These are phyloP conservation scores for Nycticebus coucang DNA, from an alignment of 2,113 vertebrate species.

Conservation along the genomic window DNA sequence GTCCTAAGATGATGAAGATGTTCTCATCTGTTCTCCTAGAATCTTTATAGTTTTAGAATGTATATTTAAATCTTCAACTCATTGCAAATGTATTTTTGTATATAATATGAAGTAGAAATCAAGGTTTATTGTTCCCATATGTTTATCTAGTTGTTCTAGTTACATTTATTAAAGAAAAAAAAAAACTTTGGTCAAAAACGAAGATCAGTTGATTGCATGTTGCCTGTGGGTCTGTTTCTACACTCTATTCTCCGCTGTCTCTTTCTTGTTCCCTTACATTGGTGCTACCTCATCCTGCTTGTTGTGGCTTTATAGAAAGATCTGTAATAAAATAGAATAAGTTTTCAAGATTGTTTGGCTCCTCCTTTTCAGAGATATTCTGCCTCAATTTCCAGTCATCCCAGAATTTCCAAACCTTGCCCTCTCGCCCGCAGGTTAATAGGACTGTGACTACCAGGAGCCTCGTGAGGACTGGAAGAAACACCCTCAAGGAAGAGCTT, in stretches of 20 bases:
- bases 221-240: neutral
- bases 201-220: neutral
- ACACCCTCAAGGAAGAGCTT: neutral
- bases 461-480: neutral
- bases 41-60: conserved; percentile 29
- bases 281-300: neutral
- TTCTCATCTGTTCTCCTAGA: conserved; percentile 4
- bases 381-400: neutral
- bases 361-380: neutral
- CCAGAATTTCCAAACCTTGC: neutral
- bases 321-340: conserved; percentile 8
- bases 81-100: conserved; percentile 33
- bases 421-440: neutral
- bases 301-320: neutral
- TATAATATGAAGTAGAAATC: neutral
- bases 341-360: neutral
- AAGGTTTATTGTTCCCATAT: neutral
- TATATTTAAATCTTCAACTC: neutral
- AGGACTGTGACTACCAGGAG: neutral
- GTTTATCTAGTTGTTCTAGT: neutral
- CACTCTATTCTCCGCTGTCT: neutral
- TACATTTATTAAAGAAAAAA: neutral
- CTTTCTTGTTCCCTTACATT: neutral
- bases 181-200: neutral
- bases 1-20: neutral